Conservation (phyloP, 1,140 invertebrate genomes). For the Lucilia cuprina region DNA sequence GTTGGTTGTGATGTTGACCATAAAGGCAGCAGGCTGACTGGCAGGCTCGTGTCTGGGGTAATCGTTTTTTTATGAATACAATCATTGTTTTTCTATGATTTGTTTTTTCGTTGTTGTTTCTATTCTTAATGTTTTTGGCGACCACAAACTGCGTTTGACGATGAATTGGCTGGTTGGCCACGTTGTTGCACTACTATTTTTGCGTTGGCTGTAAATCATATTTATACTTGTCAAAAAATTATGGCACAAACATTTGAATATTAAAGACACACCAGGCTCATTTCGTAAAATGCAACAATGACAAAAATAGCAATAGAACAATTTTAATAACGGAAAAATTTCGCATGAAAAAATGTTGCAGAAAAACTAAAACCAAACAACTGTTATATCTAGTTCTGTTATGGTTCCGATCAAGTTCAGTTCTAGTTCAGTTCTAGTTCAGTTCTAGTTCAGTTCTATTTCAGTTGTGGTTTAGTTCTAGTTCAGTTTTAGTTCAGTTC, state of each 20-base stretch:
- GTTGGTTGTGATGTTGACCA: not conserved
- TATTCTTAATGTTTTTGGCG: not conserved
- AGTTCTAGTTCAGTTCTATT: no score
- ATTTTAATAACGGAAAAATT: no score
- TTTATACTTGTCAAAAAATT: slow-evolving; percentile 24
- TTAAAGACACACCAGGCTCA: not conserved
- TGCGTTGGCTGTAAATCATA: slow-evolving; percentile 32
- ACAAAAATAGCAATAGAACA: not conserved
- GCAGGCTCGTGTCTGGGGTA: not conserved
- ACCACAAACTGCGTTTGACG: slow-evolving; percentile 12
- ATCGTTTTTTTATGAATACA: not conserved
- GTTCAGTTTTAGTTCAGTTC: no score
- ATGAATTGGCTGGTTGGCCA: not conserved
- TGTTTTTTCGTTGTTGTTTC: not conserved
- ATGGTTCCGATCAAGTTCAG: no score
- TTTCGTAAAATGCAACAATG: not conserved
- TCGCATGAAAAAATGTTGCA: no score
- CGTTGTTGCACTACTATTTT: not conserved
- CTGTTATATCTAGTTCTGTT: no score
- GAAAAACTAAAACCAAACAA: no score
- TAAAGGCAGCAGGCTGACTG: not conserved
- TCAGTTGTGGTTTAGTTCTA: no score
- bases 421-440: no score
- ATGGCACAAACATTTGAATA: slow-evolving; percentile 18
- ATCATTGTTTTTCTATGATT: not conserved